Evolutionary conservation across 1,140 invertebrate species (phyloP), one percentile per base, ranked within the genome.

Genomic region (Brachionus manjavacas): DNA sequence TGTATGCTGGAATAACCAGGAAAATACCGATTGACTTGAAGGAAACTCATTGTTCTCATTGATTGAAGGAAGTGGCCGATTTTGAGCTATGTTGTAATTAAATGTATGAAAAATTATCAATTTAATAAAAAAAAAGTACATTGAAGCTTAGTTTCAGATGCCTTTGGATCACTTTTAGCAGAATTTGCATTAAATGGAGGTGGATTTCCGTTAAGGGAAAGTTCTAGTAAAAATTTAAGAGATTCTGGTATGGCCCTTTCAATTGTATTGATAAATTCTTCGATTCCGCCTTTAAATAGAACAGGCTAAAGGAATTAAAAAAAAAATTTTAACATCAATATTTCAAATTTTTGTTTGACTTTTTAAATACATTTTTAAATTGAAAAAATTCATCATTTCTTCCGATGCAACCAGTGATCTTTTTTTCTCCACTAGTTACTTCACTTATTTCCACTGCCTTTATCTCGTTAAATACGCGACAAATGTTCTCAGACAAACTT

Each of bases 351-450:
- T n/a, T 25, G 12, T 46, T n/a, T n/a, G 23, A 28, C 70, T n/a
- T n/a, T 41, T 11, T 25, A 31, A 64, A 39, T 66, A 84, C 84
- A 66, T 84, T 80, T 28, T 43, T 84, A 66, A 84, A 68, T 39
- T 12, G 12, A 16, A 84, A 28, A 20, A 12, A 72, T 66, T 84
- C 84, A 66, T 84, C 12, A 66, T 84, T 46, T 60, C 28, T 16
- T 43, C 35, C 81, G 46, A 25, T 6, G 35, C 35, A 68, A 64
- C 52, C 79, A 43, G 39, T 23, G 23, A 81, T 81, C 14, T 43
- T 72, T 41, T 68, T 68, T 39, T 81, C 52, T 43, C 49, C n/a
- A 49, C 16, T 9, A 14, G 41, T 20, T 4, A 6, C 49, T 20
- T 81, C 79, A 11, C 12, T 20, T 20, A 81, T 68, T 23, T 81